A percentile compares a stretch with the other conserved stretches of the same genome.
Evolutionary conservation across 1,140 invertebrate genomes (phyloP).

Genomic region (Sitophilus oryzae): DNA sequence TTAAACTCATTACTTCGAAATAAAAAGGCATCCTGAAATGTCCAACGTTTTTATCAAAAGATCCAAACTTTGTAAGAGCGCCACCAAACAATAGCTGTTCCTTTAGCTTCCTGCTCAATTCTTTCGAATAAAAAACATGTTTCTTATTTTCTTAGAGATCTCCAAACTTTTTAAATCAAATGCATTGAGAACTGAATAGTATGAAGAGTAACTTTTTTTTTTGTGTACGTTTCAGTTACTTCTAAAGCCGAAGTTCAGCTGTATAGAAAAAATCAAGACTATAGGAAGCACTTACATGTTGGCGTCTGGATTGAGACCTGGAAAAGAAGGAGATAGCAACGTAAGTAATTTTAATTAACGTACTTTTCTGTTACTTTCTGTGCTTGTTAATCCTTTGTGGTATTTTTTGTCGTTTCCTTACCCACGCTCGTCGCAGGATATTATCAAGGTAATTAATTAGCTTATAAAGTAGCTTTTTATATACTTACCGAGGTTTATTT

Average conservation of each 20-base stretch:
- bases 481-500: slow-evolving; percentile 22
- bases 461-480: slow-evolving; percentile 10
- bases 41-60: too few relatives aligned
- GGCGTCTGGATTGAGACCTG: slow-evolving; percentile 85
- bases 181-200: neutral
- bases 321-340: slow-evolving; percentile 68
- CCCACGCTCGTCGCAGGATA: too few relatives aligned
- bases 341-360: slow-evolving; percentile 44
- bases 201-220: neutral
- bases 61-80: too few relatives aligned
- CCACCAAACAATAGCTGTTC: too few relatives aligned
- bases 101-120: too few relatives aligned
- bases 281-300: slow-evolving; percentile 98
- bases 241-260: slow-evolving; percentile 90
- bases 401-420: neutral
- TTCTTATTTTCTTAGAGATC: too few relatives aligned
- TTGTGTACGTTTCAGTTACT: slow-evolving; percentile 71
- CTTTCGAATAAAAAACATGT: too few relatives aligned
- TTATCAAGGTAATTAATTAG: slow-evolving; percentile 24
- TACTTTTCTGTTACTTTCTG: neutral
- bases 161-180: too few relatives aligned
- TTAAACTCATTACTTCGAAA: too few relatives aligned
- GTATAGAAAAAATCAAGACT: slow-evolving; percentile 98
- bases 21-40: too few relatives aligned
- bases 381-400: neutral